A percentile compares a stretch with the other conserved stretches of the same genome.
Evolutionary conservation across 2,888 invertebrate species (phyloP).

Genomic region (Sceliomorpha sp.): DNA sequence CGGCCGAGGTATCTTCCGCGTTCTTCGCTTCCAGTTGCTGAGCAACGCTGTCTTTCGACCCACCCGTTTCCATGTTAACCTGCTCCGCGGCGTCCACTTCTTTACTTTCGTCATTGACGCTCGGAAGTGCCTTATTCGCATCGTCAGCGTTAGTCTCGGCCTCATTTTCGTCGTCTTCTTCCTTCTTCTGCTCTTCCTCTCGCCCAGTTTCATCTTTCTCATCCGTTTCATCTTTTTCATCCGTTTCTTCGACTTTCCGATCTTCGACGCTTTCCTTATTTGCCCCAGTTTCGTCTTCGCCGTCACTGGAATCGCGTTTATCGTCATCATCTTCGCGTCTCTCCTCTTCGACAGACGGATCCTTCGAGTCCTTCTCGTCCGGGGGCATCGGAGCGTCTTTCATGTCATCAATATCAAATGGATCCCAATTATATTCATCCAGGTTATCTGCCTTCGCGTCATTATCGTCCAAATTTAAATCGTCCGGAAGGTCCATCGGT

Average conservation of each 20-base stretch:
- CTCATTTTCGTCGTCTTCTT: constrained; percentile 66
- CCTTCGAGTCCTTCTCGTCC: constrained; percentile 77
- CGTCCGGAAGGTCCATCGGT: constrained; percentile 92
- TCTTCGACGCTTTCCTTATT: constrained; percentile 74
- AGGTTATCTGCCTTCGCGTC: constrained; percentile 84
- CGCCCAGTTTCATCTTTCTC: constrained; percentile 64
- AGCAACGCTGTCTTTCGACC: constrained; percentile 76
- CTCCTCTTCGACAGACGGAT: constrained; percentile 80
- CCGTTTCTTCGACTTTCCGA: constrained; percentile 62
- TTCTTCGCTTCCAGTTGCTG: constrained; percentile 68
- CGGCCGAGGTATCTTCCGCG: constrained; percentile 74
- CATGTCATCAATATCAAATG: constrained; percentile 91
- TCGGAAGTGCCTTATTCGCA: constrained; percentile 70
- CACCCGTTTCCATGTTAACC: constrained; percentile 79
- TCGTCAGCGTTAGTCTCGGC: constrained; percentile 69
- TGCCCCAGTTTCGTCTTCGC: constrained; percentile 32
- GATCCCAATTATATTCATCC: constrained; percentile 87
- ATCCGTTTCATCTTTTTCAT: constrained; percentile 68
- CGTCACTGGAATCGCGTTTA: constrained; percentile 52
- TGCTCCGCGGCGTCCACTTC: constrained; percentile 81
- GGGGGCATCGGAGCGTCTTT: constrained; percentile 81
- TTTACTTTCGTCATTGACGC: constrained; percentile 74
- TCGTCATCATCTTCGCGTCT: constrained; percentile 81
- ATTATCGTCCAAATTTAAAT: constrained; percentile 89
- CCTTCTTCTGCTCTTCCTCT: constrained; percentile 66